A percentile compares a stretch with the other conserved stretches of the same genome.
phyloP scores from a whole-genome alignment of 2,113 vertebrate species.

The Strigops habroptila region DNA sequence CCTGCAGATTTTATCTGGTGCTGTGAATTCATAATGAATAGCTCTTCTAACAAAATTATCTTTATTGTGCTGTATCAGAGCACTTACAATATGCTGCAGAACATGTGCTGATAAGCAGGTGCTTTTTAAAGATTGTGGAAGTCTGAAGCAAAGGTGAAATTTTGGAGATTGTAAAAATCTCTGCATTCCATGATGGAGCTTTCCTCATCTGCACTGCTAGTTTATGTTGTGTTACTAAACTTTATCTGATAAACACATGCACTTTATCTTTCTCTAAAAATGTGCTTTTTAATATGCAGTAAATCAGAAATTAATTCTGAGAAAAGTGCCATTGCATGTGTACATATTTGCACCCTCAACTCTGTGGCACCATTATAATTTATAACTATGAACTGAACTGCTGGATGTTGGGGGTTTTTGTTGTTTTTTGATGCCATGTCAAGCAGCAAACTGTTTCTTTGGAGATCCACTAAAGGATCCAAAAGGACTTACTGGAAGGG shows the following conservation, averaged over 20 bases:
- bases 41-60: background rate
- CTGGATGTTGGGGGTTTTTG: background rate
- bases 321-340: background rate
- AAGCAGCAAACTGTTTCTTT: background rate
- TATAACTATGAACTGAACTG: background rate
- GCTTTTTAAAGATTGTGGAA: constrained; percentile 4
- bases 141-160: background rate
- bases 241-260: background rate
- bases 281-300: background rate
- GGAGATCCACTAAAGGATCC: background rate
- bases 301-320: background rate
- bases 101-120: constrained; percentile 2
- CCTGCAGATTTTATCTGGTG: constrained; percentile 17
- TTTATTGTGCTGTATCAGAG: background rate
- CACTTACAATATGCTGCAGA: background rate
- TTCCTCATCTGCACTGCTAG: background rate
- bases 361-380: background rate
- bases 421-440: background rate
- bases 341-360: background rate
- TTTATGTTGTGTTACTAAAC: background rate
- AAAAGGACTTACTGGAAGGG: background rate
- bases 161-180: background rate
- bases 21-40: background rate
- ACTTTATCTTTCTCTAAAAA: background rate
- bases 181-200: background rate